These are phyloP conservation scores for Microdon myrmicae DNA, from an alignment of 2,888 invertebrate genomes.

Conservation along the genomic window DNA sequence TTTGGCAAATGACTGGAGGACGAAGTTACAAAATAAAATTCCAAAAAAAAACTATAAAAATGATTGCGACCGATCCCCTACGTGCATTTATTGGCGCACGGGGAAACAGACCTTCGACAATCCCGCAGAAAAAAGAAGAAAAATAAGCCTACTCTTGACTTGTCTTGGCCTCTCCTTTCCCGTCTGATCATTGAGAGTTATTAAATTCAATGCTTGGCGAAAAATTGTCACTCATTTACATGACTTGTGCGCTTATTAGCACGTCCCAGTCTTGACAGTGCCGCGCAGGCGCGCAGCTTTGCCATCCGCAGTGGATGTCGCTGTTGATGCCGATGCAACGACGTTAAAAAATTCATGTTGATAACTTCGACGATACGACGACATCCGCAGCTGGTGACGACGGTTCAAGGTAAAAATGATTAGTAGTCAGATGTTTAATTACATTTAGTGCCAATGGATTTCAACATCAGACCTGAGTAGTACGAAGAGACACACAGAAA, in stretches of 20 bases:
- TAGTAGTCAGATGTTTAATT: no score
- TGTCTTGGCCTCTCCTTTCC: constrained; percentile 1
- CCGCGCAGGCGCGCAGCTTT: neutral
- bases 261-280: constrained; percentile 18
- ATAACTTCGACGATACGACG: constrained; percentile 26
- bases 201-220: constrained; percentile 20
- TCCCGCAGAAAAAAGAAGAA: constrained; percentile 6
- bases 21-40: constrained; percentile 35
- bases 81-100: constrained; percentile 9
- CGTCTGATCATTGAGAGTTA: constrained; percentile 18
- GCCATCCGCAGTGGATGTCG: no score
- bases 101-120: constrained; percentile 11
- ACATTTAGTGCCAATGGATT: no score
- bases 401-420: constrained; percentile 40
- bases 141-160: neutral
- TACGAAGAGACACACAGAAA: no score
- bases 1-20: constrained; percentile 19
- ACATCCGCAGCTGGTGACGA: constrained; percentile 43
- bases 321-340: no score
- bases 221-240: constrained; percentile 48
- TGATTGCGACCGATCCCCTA: constrained; percentile 3
- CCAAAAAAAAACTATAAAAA: constrained; percentile 22
- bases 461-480: no score
- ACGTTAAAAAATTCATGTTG: neutral
- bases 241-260: constrained; percentile 16